Conservation (phyloP, 2,797 vertebrate species). For the Catharus ustulatus region DNA sequence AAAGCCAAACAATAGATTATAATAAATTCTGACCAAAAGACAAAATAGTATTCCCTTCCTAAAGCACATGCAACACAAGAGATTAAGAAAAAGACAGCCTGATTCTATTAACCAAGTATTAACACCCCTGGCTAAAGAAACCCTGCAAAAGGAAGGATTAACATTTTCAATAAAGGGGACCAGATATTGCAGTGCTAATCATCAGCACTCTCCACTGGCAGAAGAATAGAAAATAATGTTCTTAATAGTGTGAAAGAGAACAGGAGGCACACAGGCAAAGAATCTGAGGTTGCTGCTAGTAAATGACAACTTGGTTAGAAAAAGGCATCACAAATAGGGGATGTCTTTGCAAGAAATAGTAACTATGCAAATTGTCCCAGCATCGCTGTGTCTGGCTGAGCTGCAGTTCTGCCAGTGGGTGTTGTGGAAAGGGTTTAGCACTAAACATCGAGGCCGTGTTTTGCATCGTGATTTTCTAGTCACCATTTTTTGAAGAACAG, state of each 20-base stretch:
- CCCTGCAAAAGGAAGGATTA: conserved; percentile 63
- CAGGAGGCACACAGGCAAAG: conserved; percentile 25
- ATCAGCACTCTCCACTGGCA: background rate
- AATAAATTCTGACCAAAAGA: conserved; percentile 43
- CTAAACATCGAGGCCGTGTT: background rate
- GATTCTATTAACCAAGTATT: conserved; percentile 62
- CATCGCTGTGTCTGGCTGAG: background rate
- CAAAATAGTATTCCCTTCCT: background rate
- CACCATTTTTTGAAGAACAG: background rate
- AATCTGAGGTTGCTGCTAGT: conserved; percentile 24
- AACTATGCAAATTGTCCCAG: background rate
- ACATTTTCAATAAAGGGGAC: conserved; percentile 53
- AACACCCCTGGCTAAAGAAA: conserved; percentile 66
- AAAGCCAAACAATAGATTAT: background rate
- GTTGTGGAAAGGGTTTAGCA: background rate
- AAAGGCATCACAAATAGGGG: conserved; percentile 15
- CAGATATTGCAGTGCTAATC: conserved; percentile 51
- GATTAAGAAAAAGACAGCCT: conserved; percentile 47
- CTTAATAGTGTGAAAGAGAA: conserved; percentile 45
- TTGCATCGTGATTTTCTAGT: background rate
- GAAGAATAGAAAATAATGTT: conserved; percentile 55
- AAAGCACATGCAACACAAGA: conserved; percentile 35
- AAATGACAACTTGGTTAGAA: conserved; percentile 37
- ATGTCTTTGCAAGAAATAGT: background rate
- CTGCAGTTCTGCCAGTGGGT: background rate